Conservation (phyloP, 1,140 invertebrate genomes). For the Neomicropteryx cornuta region DNA sequence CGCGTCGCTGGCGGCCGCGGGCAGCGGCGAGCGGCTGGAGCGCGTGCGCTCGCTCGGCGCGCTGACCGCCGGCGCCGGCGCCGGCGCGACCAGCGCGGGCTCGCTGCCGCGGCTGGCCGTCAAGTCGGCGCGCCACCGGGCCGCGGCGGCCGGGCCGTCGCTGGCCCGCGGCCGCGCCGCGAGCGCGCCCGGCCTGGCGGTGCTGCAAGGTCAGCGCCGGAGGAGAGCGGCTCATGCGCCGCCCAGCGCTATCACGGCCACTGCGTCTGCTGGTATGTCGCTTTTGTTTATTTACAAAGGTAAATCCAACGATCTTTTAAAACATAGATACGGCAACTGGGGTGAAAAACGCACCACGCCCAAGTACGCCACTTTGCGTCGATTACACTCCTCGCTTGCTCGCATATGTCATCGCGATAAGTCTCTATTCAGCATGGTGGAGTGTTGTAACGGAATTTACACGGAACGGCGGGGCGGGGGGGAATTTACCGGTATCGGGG, state of each 20-base stretch:
- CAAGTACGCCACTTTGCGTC: too few species aligned
- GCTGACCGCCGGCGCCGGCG: slow-evolving; percentile 44
- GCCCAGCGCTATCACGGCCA: slow-evolving; percentile 22
- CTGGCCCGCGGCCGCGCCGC: slow-evolving; percentile 55
- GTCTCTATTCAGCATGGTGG: too few species aligned
- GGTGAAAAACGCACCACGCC: too few species aligned
- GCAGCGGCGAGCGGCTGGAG: slow-evolving; percentile 42
- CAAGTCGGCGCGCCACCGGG: slow-evolving; percentile 75
- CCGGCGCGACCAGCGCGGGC: slow-evolving; percentile 38
- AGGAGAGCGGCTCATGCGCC: slow-evolving; percentile 41
- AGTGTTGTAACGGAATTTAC: too few species aligned
- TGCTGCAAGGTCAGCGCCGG: slow-evolving; percentile 37
- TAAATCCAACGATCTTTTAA: too few species aligned
- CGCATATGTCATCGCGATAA: too few species aligned
- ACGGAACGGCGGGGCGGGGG: too few species aligned
- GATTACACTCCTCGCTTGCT: too few species aligned
- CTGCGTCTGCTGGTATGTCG: slow-evolving; percentile 23
- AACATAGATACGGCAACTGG: too few species aligned
- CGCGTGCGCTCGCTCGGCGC: slow-evolving; percentile 34
- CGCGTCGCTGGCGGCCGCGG: slow-evolving; percentile 65
- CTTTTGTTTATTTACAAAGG: too few species aligned
- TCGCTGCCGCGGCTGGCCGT: too few species aligned
- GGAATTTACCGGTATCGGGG: too few species aligned
- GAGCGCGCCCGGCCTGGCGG: slow-evolving; percentile 58
- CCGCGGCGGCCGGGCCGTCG: slow-evolving; percentile 71